Evolutionary conservation across 2,113 vertebrate species (phyloP).

Genomic region (Oxyruncus cristatus): DNA sequence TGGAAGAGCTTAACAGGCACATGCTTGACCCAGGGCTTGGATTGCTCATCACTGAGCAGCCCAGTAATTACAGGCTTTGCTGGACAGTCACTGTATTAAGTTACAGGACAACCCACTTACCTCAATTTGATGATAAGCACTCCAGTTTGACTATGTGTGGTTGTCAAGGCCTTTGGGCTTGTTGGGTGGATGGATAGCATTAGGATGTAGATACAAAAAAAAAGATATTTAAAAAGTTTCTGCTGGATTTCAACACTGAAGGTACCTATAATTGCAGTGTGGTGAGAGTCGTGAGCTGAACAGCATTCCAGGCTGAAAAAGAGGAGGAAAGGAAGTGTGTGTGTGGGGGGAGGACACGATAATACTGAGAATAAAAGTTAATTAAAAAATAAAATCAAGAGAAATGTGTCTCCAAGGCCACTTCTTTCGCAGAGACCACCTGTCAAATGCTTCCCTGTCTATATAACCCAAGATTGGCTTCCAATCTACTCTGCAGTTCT

Average conservation of each 20-base stretch:
- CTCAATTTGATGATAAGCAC: not conserved
- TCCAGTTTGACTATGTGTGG: not conserved
- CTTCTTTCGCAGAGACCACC: constrained; percentile 73
- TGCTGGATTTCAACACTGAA: not conserved
- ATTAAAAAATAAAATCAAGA: constrained; percentile 85
- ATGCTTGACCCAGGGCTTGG: not conserved
- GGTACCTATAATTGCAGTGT: not conserved
- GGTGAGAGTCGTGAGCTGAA: constrained; percentile 19
- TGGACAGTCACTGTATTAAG: not conserved
- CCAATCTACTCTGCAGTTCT: constrained; percentile 59
- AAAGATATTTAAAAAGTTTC: not conserved
- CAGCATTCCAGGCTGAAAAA: constrained; percentile 12
- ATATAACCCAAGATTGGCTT: constrained; percentile 71
- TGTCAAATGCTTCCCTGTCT: constrained; percentile 75
- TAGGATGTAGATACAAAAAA: not conserved
- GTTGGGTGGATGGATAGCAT: not conserved
- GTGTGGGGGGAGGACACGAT: not conserved
- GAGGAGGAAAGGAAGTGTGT: not conserved
- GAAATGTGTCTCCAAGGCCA: constrained; percentile 80
- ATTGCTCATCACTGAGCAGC: not conserved
- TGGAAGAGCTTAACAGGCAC: constrained; percentile 48
- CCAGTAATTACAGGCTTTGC: not conserved
- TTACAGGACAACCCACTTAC: not conserved
- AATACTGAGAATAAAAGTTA: constrained; percentile 79
- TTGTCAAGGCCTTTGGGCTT: not conserved